Base-by-base conservation (phyloP, 2,113 vertebrate species). In the Triplophysa tibetana region DNA sequence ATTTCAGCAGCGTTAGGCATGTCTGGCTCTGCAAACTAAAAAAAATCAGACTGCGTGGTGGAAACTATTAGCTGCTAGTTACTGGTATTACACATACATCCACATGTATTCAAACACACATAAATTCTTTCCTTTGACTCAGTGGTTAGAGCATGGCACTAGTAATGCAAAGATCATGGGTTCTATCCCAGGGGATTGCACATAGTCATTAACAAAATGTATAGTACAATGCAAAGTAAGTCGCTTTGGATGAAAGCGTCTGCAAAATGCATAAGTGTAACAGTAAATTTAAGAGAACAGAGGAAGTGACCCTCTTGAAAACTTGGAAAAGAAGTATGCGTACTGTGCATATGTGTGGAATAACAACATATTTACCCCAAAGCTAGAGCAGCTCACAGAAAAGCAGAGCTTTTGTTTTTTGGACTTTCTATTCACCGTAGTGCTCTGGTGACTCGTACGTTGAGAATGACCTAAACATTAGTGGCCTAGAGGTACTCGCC, bases 291-390 rank as follows among this genome's bases (percentile, higher is more conserved):
- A 33, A 29, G 26, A 56, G 69, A 70, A 13, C 5, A 4, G 6
- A 73, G 54, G 0, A 60, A 60, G n/a, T 73, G 16, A 58, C 54
- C 19, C 17, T n/a, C 6, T 72, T 12, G 19, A 72, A 58, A 33
- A 11, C 12, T 73, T 3, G 0, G 70, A 16, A 41, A 72, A 19
- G 14, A 3, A 13, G 9, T 41, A 48, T 24, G 24, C 24, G 24
- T 24, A 24, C 2, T 70, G 24, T 19, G 9, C 54, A 14, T 56
- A 33, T 72, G 41, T 58, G n/a, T 2, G 52, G 52, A 58, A 73
- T 73, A 41, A 16, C 54, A 72, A 60, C 29, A 58, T 73, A 4
- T 73, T 60, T 73, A 73, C 21, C 52, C 52, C 3, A 58, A 41
- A 33, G 70, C 67, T 19, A 70, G n/a, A 58, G 26, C 2, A n/a